Percentiles rank a stretch among this genome's conserved stretches.
These are phyloP conservation scores for Glaucopsyche alexis DNA, from an alignment of 2,888 invertebrate species.

Conservation along the genomic window DNA sequence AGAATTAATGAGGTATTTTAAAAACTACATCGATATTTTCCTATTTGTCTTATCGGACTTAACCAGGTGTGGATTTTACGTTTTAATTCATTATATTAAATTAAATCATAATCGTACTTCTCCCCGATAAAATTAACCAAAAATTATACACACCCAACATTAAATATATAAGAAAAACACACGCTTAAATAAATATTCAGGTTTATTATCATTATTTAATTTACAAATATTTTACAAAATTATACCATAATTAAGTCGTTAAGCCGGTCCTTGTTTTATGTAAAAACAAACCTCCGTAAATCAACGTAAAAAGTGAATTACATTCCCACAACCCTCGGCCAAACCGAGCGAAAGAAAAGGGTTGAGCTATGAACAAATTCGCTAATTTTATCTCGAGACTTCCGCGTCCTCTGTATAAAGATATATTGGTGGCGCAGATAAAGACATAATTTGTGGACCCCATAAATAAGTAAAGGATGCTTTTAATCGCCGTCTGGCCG, in stretches of 20 bases:
- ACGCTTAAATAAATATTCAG: slow-evolving; percentile 1
- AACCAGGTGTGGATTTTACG: too few species aligned
- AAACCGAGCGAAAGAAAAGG: slow-evolving; percentile 51
- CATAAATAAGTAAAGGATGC: slow-evolving; percentile 78
- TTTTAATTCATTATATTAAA: too few species aligned
- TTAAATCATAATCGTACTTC: background rate
- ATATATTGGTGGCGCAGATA: slow-evolving; percentile 77
- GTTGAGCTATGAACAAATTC: slow-evolving; percentile 60
- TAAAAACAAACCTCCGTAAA: slow-evolving; percentile 50
- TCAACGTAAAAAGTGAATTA: slow-evolving; percentile 54
- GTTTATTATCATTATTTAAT: slow-evolving; percentile 26
- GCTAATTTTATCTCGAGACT: slow-evolving; percentile 69
- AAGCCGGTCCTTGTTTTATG: slow-evolving; percentile 18
- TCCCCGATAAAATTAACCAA: background rate
- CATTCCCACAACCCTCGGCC: slow-evolving; percentile 62
- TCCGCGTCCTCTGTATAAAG: slow-evolving; percentile 63
- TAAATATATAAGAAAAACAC: background rate
- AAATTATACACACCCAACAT: background rate
- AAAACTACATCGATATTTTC: background rate
- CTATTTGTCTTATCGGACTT: background rate
- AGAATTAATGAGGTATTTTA: slow-evolving; percentile 32
- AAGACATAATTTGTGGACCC: slow-evolving; percentile 77
- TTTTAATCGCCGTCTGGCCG: slow-evolving; percentile 71
- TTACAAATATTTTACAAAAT: background rate
- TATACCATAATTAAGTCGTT: slow-evolving; percentile 27